Evolutionary conservation across 2,888 invertebrate genomes (phyloP), one percentile per base, ranked within the genome.

Genomic region (Urechis unicinctus): DNA sequence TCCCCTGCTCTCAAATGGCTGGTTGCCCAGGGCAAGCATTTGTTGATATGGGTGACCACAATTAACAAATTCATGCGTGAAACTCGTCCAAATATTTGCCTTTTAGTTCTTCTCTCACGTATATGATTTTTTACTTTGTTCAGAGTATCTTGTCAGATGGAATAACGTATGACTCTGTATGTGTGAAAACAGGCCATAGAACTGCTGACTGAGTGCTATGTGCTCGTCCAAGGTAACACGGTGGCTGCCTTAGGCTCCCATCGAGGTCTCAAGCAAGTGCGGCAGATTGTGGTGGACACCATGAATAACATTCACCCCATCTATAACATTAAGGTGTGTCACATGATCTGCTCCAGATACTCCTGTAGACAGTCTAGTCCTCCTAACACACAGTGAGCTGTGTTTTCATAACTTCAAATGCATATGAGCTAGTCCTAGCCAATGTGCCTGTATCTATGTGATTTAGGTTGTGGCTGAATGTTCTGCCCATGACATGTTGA

Each of bases 241-340:
- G 97, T 99, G 0, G 85, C 97, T 17, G 90, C 91, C 0, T 81
- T 99, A n/a, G 98, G 98, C 0, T 94, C 97, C 1, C 91, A 94
- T 72, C 88, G 87, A 79, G 97, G 97, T 6, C 64, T 83, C 30
- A 78, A 78, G 63, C 78, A 82, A 61, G 82, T 81, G 66, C 82
- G 95, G 55, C 86, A 88, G 66, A 90, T 99, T 68, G 90, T 91
- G 1, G 88, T 89, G 72, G 97, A 98, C 68, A 95, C 95, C 0
- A 96, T 99, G 96, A 91, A 91, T 73, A 98, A 99, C 78, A 85
- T 98, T 54, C 98, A 99, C 81, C 98, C 98, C 1, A 92, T 98
- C 77, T 97, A 96, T 74, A 96, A 95, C 71, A 94, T 98, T 41
- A 82, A 82, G 73, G 77, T 78, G 62, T 48, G 62, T 60, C 54